phyloP scores from a whole-genome alignment of 2,888 invertebrate species.

The Ommatoiulus sabulosus region DNA sequence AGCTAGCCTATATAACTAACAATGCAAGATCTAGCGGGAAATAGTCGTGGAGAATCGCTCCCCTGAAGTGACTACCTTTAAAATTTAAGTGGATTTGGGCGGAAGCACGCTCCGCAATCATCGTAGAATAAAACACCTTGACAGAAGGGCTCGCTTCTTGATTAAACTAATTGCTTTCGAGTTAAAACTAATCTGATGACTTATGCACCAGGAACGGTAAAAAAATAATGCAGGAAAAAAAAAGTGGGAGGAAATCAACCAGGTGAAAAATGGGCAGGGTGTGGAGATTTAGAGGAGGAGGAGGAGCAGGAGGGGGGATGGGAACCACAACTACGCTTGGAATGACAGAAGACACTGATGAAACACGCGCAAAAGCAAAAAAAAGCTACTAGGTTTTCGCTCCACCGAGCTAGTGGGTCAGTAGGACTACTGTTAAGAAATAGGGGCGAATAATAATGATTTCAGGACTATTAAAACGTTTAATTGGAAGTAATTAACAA shows the following conservation, averaged over 20 bases:
- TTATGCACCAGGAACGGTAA: neutral
- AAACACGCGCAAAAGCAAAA: neutral
- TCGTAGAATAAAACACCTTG: constrained; percentile 11
- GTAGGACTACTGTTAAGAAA: neutral
- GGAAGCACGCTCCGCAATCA: constrained; percentile 11
- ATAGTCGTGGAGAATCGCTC: constrained; percentile 19
- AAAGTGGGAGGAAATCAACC: neutral
- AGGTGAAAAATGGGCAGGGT: neutral
- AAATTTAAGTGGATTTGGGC: neutral
- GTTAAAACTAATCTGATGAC: constrained; percentile 19
- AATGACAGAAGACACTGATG: constrained; percentile 12
- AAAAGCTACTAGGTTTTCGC: neutral
- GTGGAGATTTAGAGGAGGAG: neutral
- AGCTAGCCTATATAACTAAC: constrained; percentile 2
- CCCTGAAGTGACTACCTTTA: neutral
- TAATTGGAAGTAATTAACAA: neutral
- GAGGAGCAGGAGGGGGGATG: neutral
- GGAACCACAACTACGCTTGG: neutral
- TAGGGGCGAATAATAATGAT: neutral
- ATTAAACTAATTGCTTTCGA: constrained; percentile 10
- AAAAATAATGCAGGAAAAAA: constrained; percentile 4
- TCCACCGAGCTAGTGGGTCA: constrained; percentile 8
- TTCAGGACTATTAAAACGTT: constrained; percentile 1
- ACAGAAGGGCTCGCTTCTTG: constrained; percentile 12
- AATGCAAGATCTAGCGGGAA: neutral